Percentiles rank a stretch among this genome's conserved stretches.
phyloP scores from a whole-genome alignment of 2,113 vertebrate species.

The Pachypanchax playfairii region DNA sequence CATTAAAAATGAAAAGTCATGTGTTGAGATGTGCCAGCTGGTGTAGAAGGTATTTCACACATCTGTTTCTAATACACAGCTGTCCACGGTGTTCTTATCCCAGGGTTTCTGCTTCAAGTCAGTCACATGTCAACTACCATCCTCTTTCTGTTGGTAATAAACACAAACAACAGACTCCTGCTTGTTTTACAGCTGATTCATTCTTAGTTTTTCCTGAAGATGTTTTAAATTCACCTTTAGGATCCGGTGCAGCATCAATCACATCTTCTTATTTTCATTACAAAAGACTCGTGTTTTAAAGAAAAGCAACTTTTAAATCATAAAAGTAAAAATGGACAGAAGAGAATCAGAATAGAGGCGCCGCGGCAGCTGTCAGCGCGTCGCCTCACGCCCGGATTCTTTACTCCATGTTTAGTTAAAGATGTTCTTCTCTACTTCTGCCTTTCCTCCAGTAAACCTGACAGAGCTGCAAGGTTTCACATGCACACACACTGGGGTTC shows the following conservation, averaged over 20 bases:
- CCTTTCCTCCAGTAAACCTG: slow-evolving; percentile 59
- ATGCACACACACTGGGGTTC: slow-evolving; percentile 60
- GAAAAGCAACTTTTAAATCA: not conserved
- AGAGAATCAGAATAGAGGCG: not conserved
- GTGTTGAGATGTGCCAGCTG: slow-evolving; percentile 61
- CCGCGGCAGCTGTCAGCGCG: slow-evolving; percentile 24
- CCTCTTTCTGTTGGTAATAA: slow-evolving; percentile 25
- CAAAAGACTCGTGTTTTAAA: not conserved
- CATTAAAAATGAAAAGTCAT: slow-evolving; percentile 45
- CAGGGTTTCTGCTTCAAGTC: slow-evolving; percentile 51
- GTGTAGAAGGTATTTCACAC: slow-evolving; percentile 67
- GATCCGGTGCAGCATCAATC: not conserved
- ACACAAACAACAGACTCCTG: not conserved
- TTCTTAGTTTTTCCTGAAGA: not conserved
- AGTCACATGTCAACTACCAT: slow-evolving; percentile 24
- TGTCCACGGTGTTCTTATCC: slow-evolving; percentile 66
- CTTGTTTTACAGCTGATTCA: no score
- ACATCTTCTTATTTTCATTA: not conserved
- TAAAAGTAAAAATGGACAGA: not conserved
- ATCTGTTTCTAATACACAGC: slow-evolving; percentile 68
- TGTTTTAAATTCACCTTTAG: no score
- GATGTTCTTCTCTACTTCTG: slow-evolving; percentile 47
- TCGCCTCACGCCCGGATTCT: slow-evolving; percentile 20
- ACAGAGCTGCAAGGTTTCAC: no score
- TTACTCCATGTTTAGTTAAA: slow-evolving; percentile 46